These are phyloP conservation scores for Drosophila arizonae DNA, from an alignment of 1,140 invertebrate genomes.

Conservation along the genomic window DNA sequence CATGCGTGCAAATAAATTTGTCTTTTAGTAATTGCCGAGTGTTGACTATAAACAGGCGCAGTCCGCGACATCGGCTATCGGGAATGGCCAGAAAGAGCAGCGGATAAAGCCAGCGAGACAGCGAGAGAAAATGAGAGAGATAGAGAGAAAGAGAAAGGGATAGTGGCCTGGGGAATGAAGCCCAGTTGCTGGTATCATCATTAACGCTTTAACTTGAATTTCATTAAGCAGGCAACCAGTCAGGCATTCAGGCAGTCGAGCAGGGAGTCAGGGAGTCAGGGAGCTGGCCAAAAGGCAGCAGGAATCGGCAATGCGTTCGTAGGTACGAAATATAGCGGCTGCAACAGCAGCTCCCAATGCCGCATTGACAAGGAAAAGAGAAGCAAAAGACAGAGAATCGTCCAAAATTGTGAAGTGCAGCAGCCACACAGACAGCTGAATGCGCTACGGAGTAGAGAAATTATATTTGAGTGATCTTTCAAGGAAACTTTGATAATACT, in stretches of 20 bases:
- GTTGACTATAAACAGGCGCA: slow-evolving; percentile 59
- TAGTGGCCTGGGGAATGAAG: background rate
- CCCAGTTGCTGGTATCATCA: slow-evolving; percentile 50
- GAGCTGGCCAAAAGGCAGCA: background rate
- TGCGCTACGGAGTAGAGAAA: background rate
- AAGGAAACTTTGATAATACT: too few species aligned
- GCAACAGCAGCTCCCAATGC: slow-evolving; percentile 7
- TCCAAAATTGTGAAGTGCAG: background rate
- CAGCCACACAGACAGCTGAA: slow-evolving; percentile 3
- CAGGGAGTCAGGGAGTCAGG: background rate
- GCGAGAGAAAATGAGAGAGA: background rate
- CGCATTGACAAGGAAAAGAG: slow-evolving; percentile 8
- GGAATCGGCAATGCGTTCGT: background rate
- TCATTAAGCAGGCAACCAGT: slow-evolving; percentile 54
- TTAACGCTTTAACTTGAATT: slow-evolving; percentile 71
- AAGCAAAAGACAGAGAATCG: background rate
- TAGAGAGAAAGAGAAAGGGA: background rate
- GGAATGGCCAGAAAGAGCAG: slow-evolving; percentile 5
- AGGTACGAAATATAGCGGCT: background rate
- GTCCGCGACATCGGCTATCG: slow-evolving; percentile 34
- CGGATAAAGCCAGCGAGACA: background rate
- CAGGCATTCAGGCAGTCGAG: background rate
- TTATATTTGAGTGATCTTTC: background rate
- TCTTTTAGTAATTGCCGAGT: slow-evolving; percentile 81
- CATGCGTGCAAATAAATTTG: slow-evolving; percentile 82